phyloP scores from a whole-genome alignment of 2,888 invertebrate genomes.

The Himalopsyche anomala region DNA sequence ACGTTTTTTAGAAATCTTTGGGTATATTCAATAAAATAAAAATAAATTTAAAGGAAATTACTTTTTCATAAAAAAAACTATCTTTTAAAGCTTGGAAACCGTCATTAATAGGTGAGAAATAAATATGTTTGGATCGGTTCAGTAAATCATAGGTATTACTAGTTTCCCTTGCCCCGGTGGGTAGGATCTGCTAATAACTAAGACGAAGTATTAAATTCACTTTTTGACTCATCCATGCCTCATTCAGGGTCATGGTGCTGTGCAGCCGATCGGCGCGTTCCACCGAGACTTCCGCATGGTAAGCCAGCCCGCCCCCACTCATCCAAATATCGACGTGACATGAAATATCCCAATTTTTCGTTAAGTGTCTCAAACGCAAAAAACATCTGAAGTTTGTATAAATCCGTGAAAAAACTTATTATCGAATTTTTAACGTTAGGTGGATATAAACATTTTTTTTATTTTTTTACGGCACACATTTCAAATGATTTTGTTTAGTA shows the following conservation, averaged over 20 bases:
- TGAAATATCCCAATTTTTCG: neutral
- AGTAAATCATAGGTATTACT: neutral
- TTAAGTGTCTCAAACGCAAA: neutral
- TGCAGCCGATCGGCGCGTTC: conserved; percentile 55
- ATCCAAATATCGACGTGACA: neutral
- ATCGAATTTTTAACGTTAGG: neutral
- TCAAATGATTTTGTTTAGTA: too few species aligned
- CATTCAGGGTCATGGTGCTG: conserved; percentile 61
- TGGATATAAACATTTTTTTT: neutral
- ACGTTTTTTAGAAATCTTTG: too few species aligned
- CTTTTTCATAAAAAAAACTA: too few species aligned
- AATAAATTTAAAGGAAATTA: too few species aligned
- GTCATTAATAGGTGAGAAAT: too few species aligned
- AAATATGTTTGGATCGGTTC: neutral
- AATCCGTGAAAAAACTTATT: conserved; percentile 22
- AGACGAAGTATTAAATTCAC: conserved; percentile 23
- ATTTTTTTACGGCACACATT: too few species aligned
- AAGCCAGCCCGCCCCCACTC: conserved; percentile 47
- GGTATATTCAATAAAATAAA: too few species aligned
- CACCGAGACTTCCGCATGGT: conserved; percentile 59
- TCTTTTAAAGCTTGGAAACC: too few species aligned
- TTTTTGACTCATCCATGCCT: conserved; percentile 64
- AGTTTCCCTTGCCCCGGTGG: neutral
- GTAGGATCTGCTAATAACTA: conserved; percentile 12
- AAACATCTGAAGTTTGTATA: neutral